Conservation (phyloP, 1,140 invertebrate genomes). For the Macrostomum lignano region DNA sequence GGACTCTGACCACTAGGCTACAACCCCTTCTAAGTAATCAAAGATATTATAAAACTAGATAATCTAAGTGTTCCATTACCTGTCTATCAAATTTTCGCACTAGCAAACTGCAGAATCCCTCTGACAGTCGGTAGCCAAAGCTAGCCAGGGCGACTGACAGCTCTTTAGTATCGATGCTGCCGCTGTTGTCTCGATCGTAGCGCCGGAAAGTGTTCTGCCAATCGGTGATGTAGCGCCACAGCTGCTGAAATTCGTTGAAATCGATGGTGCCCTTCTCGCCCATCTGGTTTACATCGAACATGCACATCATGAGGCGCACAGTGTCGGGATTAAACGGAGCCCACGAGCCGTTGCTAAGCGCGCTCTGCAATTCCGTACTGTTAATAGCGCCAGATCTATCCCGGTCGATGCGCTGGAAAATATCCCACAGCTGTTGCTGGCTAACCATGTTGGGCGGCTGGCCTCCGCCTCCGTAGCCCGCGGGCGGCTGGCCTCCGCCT, state of each 20-base stretch:
- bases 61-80: too few relatives aligned
- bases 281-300: constrained; percentile 93
- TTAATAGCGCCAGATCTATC: too few relatives aligned
- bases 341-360: too few relatives aligned
- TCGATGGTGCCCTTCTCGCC: constrained; percentile 57
- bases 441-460: too few relatives aligned
- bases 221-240: constrained; percentile 90
- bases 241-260: constrained; percentile 68
- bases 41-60: too few relatives aligned
- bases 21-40: too few relatives aligned
- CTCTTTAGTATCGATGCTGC: constrained; percentile 71
- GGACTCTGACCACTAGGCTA: too few relatives aligned
- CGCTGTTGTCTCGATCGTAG: constrained; percentile 72
- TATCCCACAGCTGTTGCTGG: too few relatives aligned
- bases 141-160: constrained; percentile 55
- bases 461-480: too few relatives aligned
- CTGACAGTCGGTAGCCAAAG: constrained; percentile 49
- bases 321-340: constrained; percentile 84
- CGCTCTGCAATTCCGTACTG: too few relatives aligned
- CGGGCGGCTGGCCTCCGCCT: too few relatives aligned
- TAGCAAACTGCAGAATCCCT: constrained; percentile 46
- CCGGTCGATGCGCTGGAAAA: too few relatives aligned
- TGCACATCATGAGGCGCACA: constrained; percentile 65
- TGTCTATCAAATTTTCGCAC: constrained; percentile 70
- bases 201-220: constrained; percentile 82